Conservation (phyloP, 2,113 vertebrate species). For the Tetrao urogallus region DNA sequence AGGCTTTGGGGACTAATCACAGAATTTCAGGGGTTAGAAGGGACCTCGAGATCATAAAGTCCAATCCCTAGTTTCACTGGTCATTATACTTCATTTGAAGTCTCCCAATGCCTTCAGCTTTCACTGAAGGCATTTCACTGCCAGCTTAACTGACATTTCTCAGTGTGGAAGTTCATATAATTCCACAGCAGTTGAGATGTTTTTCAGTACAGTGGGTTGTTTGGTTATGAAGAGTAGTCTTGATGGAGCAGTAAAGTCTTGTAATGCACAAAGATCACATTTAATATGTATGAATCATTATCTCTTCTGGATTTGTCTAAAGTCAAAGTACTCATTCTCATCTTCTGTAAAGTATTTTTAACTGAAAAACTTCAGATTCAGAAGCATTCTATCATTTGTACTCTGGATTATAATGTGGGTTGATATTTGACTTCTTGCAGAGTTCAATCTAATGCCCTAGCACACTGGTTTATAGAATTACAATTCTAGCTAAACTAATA, state of each 20-base stretch:
- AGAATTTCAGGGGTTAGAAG: too few species aligned
- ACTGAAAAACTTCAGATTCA: constrained; percentile 70
- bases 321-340: constrained; percentile 74
- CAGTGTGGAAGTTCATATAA: constrained; percentile 40
- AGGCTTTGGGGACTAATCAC: neutral
- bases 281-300: constrained; percentile 75
- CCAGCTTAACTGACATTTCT: constrained; percentile 40
- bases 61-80: neutral
- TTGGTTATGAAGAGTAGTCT: constrained; percentile 56
- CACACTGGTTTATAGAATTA: constrained; percentile 69
- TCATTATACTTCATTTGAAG: constrained; percentile 15
- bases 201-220: constrained; percentile 69
- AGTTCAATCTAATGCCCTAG: constrained; percentile 64
- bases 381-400: constrained; percentile 76
- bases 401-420: constrained; percentile 70
- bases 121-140: neutral
- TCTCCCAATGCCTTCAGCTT: constrained; percentile 14
- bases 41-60: too few species aligned
- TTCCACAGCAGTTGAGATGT: constrained; percentile 47
- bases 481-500: constrained; percentile 52
- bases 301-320: constrained; percentile 71
- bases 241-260: constrained; percentile 56
- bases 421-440: constrained; percentile 67
- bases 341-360: constrained; percentile 77
- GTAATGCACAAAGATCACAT: constrained; percentile 70